phyloP scores from a whole-genome alignment of 2,113 vertebrate genomes.

The Callorhinus ursinus region DNA sequence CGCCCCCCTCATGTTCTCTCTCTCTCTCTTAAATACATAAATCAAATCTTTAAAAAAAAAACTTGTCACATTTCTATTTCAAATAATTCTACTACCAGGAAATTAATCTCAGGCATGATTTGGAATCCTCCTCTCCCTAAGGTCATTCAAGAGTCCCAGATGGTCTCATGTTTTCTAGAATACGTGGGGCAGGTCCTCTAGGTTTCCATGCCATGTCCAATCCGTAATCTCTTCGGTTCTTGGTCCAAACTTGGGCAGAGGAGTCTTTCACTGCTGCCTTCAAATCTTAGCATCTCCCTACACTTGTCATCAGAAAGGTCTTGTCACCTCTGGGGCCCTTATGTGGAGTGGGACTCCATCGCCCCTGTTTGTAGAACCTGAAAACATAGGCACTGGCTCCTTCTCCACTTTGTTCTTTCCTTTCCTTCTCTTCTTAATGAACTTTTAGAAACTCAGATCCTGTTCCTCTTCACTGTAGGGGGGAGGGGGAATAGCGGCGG shows the following conservation, averaged over 20 bases:
- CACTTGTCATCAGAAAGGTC: neutral
- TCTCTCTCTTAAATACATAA: neutral
- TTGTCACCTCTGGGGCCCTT: neutral
- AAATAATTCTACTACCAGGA: constrained; percentile 30
- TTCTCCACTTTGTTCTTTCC: neutral
- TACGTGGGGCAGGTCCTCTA: neutral
- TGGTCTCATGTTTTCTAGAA: neutral
- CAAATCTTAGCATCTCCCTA: neutral
- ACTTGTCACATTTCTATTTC: neutral
- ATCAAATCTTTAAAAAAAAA: neutral
- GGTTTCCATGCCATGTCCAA: neutral
- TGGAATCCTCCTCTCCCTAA: neutral
- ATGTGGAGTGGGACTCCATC: neutral
- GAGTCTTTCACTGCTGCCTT: neutral
- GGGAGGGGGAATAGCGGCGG: too few relatives aligned
- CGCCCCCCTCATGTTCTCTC: neutral
- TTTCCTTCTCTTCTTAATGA: neutral
- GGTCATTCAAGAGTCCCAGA: neutral
- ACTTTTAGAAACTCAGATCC: neutral
- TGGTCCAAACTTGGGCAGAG: neutral
- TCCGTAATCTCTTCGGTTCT: neutral
- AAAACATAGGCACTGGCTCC: neutral
- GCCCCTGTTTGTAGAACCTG: neutral
- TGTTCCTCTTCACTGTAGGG: neutral
- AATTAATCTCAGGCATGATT: neutral